Base-by-base conservation (phyloP, 2,113 vertebrate species). In the Tenrec ecaudatus region DNA sequence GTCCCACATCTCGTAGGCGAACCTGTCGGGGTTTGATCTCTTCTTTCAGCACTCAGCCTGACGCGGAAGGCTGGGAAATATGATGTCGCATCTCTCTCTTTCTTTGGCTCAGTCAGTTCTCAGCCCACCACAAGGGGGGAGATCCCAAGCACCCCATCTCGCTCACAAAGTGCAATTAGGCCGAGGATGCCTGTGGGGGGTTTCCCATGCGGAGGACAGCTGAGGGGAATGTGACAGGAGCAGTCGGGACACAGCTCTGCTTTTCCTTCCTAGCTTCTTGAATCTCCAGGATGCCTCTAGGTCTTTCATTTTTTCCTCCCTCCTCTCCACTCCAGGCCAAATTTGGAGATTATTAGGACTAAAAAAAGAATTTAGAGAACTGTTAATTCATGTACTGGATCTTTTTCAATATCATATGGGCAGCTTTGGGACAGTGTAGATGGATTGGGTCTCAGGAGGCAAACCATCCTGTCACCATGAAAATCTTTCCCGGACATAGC, bases 1-100 rank as follows among this genome's bases (percentile, higher is more conserved):
- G 4, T 33, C 58, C 47, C 92, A 31, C 20, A 77, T 86, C 93
- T 71, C 29, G 38, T 78, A 73, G 43, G 86, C 0, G 2, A 81
- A 62, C 71, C 90, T 86, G 94, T 29, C 6, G 0, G 86, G 60
- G 3, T 88, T 62, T 81, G 92, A 86, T 91, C 80, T 87, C 92
- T 91, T 80, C 88, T 87, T 62, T 81, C 38, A 19, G 92, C 68
- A 7, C 40, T 40, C 40, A 16, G 2, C 0, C 47, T 47, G 43
- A 4, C 78, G 25, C 12, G 75, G 31, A 19, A 84, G 84, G 66
- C 47, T 3, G 68, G 20, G 89, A 36, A 53, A 33, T 10, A 14
- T 8, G 31, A 25, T 11, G 17, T 27, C 64, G 27, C 4, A 4
- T 27, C 58, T 25, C 31, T 75, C 22, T 33, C 60, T 81, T 8